These are phyloP conservation scores for Phortica variegata DNA, from an alignment of 1,140 invertebrate species.

Conservation along the genomic window DNA sequence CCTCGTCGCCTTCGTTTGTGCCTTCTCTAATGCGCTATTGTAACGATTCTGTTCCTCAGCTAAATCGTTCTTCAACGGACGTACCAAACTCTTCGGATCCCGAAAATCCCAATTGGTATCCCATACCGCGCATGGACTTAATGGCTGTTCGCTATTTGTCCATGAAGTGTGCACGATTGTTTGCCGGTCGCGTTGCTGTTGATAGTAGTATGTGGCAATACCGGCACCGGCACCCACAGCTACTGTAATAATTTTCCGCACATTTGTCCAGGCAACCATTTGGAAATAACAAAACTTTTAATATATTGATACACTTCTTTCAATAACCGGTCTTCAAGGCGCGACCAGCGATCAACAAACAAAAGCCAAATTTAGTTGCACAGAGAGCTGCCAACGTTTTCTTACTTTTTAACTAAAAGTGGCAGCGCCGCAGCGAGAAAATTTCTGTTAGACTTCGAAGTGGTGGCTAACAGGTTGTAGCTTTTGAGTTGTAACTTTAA, in stretches of 20 bases:
- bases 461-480: too few relatives aligned
- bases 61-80: slow-evolving; percentile 61
- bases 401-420: too few relatives aligned
- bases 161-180: slow-evolving; percentile 59
- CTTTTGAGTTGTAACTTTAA: too few relatives aligned
- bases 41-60: slow-evolving; percentile 66
- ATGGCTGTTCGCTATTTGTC: slow-evolving; percentile 65
- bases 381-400: too few relatives aligned
- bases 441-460: too few relatives aligned
- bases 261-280: too few relatives aligned
- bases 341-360: too few relatives aligned
- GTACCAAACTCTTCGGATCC: slow-evolving; percentile 71
- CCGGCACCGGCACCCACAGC: slow-evolving; percentile 43
- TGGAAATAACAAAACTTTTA: too few relatives aligned
- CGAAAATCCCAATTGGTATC: slow-evolving; percentile 87
- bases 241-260: slow-evolving; percentile 42
- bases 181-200: slow-evolving; percentile 27
- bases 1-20: slow-evolving; percentile 71
- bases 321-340: too few relatives aligned
- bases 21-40: slow-evolving; percentile 64
- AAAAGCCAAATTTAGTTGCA: too few relatives aligned
- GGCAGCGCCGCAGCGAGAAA: too few relatives aligned
- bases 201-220: slow-evolving; percentile 37
- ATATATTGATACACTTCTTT: too few relatives aligned
- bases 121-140: slow-evolving; percentile 68